A percentile compares a stretch with the other conserved stretches of the same genome.
Conservation (phyloP, 2,888 invertebrate species). For the Mylabris sibirica region DNA sequence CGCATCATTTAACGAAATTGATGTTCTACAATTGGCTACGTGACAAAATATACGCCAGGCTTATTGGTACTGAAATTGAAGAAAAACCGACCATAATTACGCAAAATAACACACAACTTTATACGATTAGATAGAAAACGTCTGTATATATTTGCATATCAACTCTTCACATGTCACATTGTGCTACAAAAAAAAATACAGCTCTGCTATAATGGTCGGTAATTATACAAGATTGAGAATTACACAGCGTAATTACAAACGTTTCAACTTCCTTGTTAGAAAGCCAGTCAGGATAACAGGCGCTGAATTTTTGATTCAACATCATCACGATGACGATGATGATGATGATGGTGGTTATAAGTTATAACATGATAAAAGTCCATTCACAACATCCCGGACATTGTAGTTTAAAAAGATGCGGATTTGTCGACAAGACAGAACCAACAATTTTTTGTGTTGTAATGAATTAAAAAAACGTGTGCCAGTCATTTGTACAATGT, state of each 20-base stretch:
- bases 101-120: background rate
- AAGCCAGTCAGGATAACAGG: background rate
- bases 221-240: conserved; percentile 33
- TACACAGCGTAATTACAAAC: conserved; percentile 28
- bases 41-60: conserved; percentile 16
- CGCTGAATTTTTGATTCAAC: conserved; percentile 6
- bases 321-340: no score
- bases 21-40: conserved; percentile 16
- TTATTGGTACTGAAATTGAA: background rate
- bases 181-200: conserved; percentile 29
- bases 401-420: conserved; percentile 49
- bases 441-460: conserved; percentile 1
- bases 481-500: conserved; percentile 48
- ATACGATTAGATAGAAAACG: background rate
- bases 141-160: conserved; percentile 29
- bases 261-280: conserved; percentile 29
- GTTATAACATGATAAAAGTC: conserved; percentile 47
- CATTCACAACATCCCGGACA: conserved; percentile 60
- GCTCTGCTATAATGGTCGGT: conserved; percentile 26
- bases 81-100: background rate
- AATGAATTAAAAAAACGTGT: conserved; percentile 52
- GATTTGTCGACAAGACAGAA: conserved; percentile 40
- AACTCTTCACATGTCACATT: conserved; percentile 30
- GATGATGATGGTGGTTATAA: no score
- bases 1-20: conserved; percentile 13